phyloP scores from a whole-genome alignment of 2,888 invertebrate species.

The Drosophila eohydei region DNA sequence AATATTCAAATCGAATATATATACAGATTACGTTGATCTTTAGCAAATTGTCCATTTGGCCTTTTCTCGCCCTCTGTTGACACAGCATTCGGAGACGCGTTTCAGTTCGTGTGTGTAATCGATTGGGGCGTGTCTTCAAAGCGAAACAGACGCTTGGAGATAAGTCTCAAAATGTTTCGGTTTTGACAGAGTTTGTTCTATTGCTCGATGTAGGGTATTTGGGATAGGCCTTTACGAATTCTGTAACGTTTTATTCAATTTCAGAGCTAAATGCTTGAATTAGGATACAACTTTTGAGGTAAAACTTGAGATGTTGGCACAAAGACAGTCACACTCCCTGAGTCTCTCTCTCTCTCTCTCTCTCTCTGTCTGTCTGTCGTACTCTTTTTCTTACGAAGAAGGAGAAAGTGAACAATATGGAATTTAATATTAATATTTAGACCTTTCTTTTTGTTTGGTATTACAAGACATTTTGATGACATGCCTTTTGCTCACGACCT shows the following conservation, averaged over 20 bases:
- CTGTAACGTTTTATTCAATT: neutral
- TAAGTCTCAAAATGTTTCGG: conserved; percentile 19
- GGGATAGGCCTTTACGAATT: neutral
- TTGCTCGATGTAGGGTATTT: conserved; percentile 29
- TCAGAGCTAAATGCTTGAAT: neutral
- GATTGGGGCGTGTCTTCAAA: conserved; percentile 42
- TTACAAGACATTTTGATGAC: neutral
- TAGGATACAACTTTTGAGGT: too few species aligned
- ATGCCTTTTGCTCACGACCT: neutral
- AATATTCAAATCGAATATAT: conserved; percentile 19
- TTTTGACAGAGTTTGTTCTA: conserved; percentile 12
- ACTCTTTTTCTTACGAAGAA: too few species aligned
- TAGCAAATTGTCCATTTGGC: conserved; percentile 24
- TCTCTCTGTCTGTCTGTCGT: too few species aligned
- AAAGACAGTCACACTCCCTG: too few species aligned
- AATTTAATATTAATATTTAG: neutral
- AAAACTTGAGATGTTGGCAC: too few species aligned
- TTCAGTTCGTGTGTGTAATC: conserved; percentile 25
- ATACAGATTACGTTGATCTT: conserved; percentile 20
- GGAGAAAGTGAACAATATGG: neutral
- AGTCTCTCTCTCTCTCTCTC: too few species aligned
- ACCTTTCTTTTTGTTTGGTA: neutral
- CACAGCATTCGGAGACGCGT: conserved; percentile 29
- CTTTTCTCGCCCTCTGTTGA: conserved; percentile 42
- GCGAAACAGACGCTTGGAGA: conserved; percentile 26